Conservation (phyloP, 2,888 invertebrate species). For the Pherbina coryleti region DNA sequence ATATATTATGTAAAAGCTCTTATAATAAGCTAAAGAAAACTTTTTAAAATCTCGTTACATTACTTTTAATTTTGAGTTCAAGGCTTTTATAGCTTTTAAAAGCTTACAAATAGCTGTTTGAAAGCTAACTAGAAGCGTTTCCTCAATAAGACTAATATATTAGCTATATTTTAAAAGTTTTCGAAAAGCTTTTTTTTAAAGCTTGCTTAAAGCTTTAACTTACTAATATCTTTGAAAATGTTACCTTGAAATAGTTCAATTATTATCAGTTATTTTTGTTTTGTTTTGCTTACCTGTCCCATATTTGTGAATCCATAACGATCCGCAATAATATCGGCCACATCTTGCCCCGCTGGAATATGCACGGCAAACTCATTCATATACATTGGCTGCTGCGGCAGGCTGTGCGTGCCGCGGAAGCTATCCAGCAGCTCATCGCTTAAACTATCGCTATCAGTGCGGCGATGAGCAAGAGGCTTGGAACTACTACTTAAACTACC, state of each 20-base stretch:
- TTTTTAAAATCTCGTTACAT: too few species aligned
- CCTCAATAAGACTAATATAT: too few species aligned
- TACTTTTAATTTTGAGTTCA: too few species aligned
- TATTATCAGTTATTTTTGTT: not conserved
- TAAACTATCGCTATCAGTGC: not conserved
- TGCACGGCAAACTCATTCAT: constrained; percentile 89
- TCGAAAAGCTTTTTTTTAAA: too few species aligned
- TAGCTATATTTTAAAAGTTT: too few species aligned
- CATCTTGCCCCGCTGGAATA: constrained; percentile 79
- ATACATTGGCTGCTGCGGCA: constrained; percentile 72
- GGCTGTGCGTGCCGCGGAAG: constrained; percentile 56
- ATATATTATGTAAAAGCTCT: too few species aligned
- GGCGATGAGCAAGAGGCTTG: constrained; percentile 14
- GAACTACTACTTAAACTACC: constrained; percentile 40
- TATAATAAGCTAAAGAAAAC: too few species aligned
- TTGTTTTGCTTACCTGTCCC: constrained; percentile 81
- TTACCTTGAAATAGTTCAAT: not conserved
- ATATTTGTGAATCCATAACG: constrained; percentile 89
- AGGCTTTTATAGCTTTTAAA: too few species aligned
- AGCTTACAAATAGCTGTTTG: too few species aligned
- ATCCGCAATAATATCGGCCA: constrained; percentile 81
- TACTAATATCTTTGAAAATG: not conserved
- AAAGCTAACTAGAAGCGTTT: too few species aligned
- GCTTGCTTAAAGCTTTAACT: too few species aligned
- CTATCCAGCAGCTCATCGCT: constrained; percentile 51